Base-by-base conservation (phyloP, 2,888 invertebrate genomes). In the Drosophila kuntzei region DNA sequence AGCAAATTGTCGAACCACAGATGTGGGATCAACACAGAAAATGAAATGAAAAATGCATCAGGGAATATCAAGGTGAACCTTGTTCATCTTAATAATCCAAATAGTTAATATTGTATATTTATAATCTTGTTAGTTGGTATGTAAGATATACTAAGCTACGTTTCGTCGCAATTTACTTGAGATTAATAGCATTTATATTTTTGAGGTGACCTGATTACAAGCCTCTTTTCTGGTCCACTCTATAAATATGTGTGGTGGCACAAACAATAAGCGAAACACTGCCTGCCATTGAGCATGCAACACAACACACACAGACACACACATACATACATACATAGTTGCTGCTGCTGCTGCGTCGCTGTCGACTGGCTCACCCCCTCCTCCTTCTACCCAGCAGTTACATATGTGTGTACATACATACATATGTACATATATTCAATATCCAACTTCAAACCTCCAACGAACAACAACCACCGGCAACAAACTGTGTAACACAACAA, bases 1-100 rank as follows among this genome's bases (percentile, higher is more conserved):
- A 84, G 76, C 87, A 79, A 68, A 88, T 88, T 69, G 80, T 64
- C 71, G 89, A 80, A 80, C 85, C 79, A 74, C 77, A 87, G 71
- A 67, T 84, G 79, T 79, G 82, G 67, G 87, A 89, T 89, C 89
- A 80, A 82, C 71, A 63, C 58, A 70, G n/a, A n/a, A 47, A 47
- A 82, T 44, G 67, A 79, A 83, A 83, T 66, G 62, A 60, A 79
- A 88, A 68, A 85, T 78, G 79, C 75, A 75, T 73, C 57, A 2
- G 6, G 34, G n/a, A 34, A 50, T 29, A 61, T 16, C 18, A 12
- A 69, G 64, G 76, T 76, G 76, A 75, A 69, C 79, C 76, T 50
- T 55, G 16, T 54, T 72, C 32, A 25, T 18, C n/a, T 12, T 32
- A 53, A n/a, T n/a, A 27, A 54, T 39, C 22, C 8, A 7, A 7